Evolutionary conservation across 2,797 vertebrate genomes (phyloP).

Genomic region (Hirundo rustica): DNA sequence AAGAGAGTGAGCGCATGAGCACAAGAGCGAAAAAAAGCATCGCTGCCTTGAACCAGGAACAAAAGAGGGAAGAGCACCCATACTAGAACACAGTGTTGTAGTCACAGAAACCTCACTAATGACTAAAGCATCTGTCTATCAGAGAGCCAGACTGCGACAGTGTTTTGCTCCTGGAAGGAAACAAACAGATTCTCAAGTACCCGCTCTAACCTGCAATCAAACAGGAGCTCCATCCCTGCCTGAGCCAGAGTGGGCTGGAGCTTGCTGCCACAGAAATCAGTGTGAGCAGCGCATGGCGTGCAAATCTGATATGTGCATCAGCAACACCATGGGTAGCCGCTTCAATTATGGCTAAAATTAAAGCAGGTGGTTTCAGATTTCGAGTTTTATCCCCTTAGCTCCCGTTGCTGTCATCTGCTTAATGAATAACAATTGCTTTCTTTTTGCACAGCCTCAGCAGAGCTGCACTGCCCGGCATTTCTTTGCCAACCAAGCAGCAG

Average conservation of each 20-base stretch:
- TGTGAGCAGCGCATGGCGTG: not conserved
- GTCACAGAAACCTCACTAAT: slow-evolving; percentile 54
- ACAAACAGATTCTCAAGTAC: slow-evolving; percentile 37
- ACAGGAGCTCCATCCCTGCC: not conserved
- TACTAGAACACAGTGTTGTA: slow-evolving; percentile 14
- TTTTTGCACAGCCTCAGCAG: slow-evolving; percentile 53
- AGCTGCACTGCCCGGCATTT: slow-evolving; percentile 30
- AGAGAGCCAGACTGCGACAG: not conserved
- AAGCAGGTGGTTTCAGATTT: slow-evolving; percentile 67
- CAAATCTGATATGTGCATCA: slow-evolving; percentile 9
- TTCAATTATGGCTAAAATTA: slow-evolving; percentile 65
- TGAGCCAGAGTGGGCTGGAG: not conserved
- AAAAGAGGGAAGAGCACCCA: slow-evolving; percentile 61
- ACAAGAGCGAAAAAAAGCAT: slow-evolving; percentile 24
- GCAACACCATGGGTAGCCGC: slow-evolving; percentile 45
- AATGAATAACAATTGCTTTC: slow-evolving; percentile 65
- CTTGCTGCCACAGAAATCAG: not conserved
- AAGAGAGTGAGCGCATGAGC: not conserved
- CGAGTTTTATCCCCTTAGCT: slow-evolving; percentile 51
- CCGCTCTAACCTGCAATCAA: slow-evolving; percentile 5
- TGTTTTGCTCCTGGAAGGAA: slow-evolving; percentile 42
- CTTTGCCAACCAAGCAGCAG: slow-evolving; percentile 37
- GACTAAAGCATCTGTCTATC: slow-evolving; percentile 38
- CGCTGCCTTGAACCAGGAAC: slow-evolving; percentile 49
- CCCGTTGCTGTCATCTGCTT: slow-evolving; percentile 60